These are phyloP conservation scores for Acanthornis magna DNA, from an alignment of 2,797 vertebrate species.

Conservation along the genomic window DNA sequence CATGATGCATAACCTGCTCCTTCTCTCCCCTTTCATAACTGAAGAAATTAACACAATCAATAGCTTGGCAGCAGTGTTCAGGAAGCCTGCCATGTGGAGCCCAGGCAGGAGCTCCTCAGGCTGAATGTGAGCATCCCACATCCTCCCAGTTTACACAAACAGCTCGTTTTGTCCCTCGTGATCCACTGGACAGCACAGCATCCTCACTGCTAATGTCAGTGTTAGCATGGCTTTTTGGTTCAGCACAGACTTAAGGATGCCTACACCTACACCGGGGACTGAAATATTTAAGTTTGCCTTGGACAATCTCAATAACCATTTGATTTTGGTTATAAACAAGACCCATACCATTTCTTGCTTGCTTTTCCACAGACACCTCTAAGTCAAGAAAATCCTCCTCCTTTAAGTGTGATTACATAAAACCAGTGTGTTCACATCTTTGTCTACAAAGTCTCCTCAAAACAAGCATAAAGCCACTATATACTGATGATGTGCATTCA, in stretches of 20 bases:
- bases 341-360: neutral
- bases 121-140: neutral
- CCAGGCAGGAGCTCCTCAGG: neutral
- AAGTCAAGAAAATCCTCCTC: neutral
- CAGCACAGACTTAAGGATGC: neutral
- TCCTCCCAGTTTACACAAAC: neutral
- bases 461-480: neutral
- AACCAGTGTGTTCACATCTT: neutral
- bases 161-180: neutral
- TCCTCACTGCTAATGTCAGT: neutral
- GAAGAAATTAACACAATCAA: neutral
- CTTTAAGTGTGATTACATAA: neutral
- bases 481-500: neutral
- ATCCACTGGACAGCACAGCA: neutral
- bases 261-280: neutral
- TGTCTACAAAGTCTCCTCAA: neutral
- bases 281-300: neutral
- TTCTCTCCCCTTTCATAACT: neutral
- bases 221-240: neutral
- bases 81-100: neutral
- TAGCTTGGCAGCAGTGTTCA: neutral
- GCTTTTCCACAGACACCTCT: neutral
- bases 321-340: neutral
- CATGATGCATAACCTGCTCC: neutral
- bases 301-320: neutral